These are phyloP conservation scores for Perccottus glenii DNA, from an alignment of 2,113 vertebrate species.

Conservation along the genomic window DNA sequence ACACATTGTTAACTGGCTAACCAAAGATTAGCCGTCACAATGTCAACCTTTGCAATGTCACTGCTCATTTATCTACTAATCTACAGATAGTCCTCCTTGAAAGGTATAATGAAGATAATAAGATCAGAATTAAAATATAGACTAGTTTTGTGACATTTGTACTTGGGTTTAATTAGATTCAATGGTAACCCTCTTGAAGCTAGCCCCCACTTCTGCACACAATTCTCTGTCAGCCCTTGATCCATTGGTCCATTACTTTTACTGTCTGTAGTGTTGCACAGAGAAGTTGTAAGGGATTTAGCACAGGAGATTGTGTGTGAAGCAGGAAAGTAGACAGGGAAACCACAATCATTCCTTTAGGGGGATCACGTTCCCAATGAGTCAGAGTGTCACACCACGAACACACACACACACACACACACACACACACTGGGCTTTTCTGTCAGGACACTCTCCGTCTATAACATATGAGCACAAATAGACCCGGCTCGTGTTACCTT, in stretches of 20 bases:
- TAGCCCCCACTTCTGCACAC: background rate
- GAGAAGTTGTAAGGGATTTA: slow-evolving; percentile 7
- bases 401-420: slow-evolving; percentile 40
- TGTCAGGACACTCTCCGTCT: slow-evolving; percentile 15
- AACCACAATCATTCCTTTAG: slow-evolving; percentile 50
- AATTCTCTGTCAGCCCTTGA: background rate
- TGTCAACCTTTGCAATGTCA: too few species aligned
- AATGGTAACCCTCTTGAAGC: background rate
- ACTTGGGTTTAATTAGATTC: too few species aligned
- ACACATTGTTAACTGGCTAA: too few species aligned
- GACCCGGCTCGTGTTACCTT: slow-evolving; percentile 38
- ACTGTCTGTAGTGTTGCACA: slow-evolving; percentile 3
- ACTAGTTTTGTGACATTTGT: too few species aligned
- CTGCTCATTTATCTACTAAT: too few species aligned
- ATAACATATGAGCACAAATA: slow-evolving; percentile 25
- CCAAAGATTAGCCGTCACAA: too few species aligned
- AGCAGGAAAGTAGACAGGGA: slow-evolving; percentile 17
- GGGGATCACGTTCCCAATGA: slow-evolving; percentile 45
- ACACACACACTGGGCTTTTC: slow-evolving; percentile 26
- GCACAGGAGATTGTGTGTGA: background rate
- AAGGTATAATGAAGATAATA: too few species aligned
- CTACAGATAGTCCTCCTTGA: too few species aligned
- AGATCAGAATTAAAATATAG: too few species aligned
- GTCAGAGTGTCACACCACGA: slow-evolving; percentile 54
- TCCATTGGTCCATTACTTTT: background rate